Evolutionary conservation across 2,888 invertebrate species (phyloP).

Genomic region (Tryphoninae sp.): DNA sequence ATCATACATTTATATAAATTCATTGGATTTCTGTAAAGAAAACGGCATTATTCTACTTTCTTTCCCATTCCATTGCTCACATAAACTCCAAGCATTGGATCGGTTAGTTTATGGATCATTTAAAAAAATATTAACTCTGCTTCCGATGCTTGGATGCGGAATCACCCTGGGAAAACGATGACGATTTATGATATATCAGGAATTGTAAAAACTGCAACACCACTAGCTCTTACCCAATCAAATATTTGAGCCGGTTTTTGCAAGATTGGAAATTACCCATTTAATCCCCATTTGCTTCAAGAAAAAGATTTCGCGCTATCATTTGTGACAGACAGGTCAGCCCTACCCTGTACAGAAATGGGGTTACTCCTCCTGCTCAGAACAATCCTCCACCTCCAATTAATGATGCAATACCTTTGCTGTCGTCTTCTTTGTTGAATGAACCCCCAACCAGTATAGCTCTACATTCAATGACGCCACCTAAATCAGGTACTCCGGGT

Average conservation of each 20-base stretch:
- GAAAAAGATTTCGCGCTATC: background rate
- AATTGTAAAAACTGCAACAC: constrained; percentile 74
- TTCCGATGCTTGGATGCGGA: constrained; percentile 72
- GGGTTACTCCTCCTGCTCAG: no score
- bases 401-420: no score
- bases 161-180: constrained; percentile 77
- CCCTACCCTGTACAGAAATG: no score
- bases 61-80: constrained; percentile 75
- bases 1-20: constrained; percentile 53
- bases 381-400: no score
- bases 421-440: no score
- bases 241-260: background rate
- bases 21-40: constrained; percentile 71
- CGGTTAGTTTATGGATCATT: constrained; percentile 70
- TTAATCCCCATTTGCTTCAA: background rate
- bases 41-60: constrained; percentile 74
- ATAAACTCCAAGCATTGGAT: constrained; percentile 77
- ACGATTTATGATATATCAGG: constrained; percentile 77
- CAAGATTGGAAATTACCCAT: background rate
- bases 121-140: constrained; percentile 61
- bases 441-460: no score
- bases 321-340: background rate
- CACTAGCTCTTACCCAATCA: constrained; percentile 61
- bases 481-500: no score
- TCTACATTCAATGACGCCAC: no score